A percentile compares a stretch with the other conserved stretches of the same genome.
Conservation (phyloP, 2,888 invertebrate genomes). For the Tortricodes alternella region DNA sequence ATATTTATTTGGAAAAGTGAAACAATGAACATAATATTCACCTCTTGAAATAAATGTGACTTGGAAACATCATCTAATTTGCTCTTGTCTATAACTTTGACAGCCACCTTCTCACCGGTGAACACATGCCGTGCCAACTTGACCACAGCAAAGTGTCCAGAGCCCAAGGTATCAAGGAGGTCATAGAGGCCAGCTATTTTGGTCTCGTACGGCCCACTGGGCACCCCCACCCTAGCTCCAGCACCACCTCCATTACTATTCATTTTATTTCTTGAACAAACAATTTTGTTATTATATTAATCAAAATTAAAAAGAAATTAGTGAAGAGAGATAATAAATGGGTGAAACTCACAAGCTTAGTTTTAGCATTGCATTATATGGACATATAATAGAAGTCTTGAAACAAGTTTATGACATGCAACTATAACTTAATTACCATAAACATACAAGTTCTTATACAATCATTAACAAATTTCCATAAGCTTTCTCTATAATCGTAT, state of each 20-base stretch:
- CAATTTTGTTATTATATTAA: no score
- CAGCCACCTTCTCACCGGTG: slow-evolving; percentile 98
- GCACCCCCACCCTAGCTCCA: slow-evolving; percentile 54
- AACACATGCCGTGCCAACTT: slow-evolving; percentile 99
- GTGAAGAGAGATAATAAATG: no score
- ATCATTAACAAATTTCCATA: not conserved
- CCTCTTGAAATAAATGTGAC: slow-evolving; percentile 98
- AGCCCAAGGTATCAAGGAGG: slow-evolving; percentile 97
- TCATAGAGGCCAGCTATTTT: slow-evolving; percentile 99
- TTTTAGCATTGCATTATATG: no score
- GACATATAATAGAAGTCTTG: no score
- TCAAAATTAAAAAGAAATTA: no score
- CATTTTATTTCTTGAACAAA: slow-evolving; percentile 45
- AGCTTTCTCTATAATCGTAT: not conserved
- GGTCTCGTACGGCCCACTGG: slow-evolving; percentile 86
- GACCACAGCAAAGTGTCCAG: slow-evolving; percentile 99
- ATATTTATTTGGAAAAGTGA: not conserved
- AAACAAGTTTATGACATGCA: not conserved
- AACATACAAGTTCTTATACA: not conserved
- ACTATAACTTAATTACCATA: not conserved
- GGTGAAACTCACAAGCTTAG: no score
- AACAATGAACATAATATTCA: slow-evolving; percentile 60
- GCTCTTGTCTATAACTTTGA: slow-evolving; percentile 99
- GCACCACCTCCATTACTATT: slow-evolving; percentile 66
- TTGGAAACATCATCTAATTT: slow-evolving; percentile 98